Evolutionary conservation across 1,140 invertebrate species (phyloP).

Genomic region (Hycleus cichorii): DNA sequence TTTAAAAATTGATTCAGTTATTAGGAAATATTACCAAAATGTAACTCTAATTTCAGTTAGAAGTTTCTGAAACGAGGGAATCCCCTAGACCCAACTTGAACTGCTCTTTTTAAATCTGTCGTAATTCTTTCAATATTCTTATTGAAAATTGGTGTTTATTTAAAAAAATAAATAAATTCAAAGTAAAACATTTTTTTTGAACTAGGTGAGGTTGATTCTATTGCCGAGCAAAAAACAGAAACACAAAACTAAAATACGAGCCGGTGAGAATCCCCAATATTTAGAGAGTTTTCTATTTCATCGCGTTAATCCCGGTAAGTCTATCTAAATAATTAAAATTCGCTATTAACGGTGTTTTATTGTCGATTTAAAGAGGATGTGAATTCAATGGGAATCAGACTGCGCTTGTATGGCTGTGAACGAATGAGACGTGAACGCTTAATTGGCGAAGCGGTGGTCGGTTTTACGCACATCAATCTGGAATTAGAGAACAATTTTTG

Average conservation of each 20-base stretch:
- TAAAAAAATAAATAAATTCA: too few species aligned
- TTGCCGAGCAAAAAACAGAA: slow-evolving; percentile 88
- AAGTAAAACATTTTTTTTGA: neutral
- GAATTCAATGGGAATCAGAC: slow-evolving; percentile 79
- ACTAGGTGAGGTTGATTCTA: slow-evolving; percentile 73
- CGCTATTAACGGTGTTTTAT: neutral
- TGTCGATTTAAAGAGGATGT: slow-evolving; percentile 64
- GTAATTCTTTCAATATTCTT: too few species aligned
- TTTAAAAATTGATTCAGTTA: too few species aligned
- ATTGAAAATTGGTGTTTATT: too few species aligned
- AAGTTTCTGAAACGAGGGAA: too few species aligned
- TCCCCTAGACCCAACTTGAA: too few species aligned
- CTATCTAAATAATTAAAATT: too few species aligned
- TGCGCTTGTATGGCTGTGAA: slow-evolving; percentile 86
- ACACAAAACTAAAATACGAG: slow-evolving; percentile 84
- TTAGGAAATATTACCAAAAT: too few species aligned
- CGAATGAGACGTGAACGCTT: slow-evolving; percentile 82
- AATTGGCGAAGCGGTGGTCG: slow-evolving; percentile 83
- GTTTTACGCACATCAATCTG: slow-evolving; percentile 80
- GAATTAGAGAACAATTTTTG: slow-evolving; percentile 84
- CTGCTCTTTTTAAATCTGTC: too few species aligned
- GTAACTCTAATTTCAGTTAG: too few species aligned
- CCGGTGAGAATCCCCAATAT: slow-evolving; percentile 81
- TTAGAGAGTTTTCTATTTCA: slow-evolving; percentile 88
- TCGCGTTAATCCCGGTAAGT: slow-evolving; percentile 76